A percentile compares a stretch with the other conserved stretches of the same genome.
These are phyloP conservation scores for Molossus molossus DNA, from an alignment of 2,797 vertebrate species.

Conservation along the genomic window DNA sequence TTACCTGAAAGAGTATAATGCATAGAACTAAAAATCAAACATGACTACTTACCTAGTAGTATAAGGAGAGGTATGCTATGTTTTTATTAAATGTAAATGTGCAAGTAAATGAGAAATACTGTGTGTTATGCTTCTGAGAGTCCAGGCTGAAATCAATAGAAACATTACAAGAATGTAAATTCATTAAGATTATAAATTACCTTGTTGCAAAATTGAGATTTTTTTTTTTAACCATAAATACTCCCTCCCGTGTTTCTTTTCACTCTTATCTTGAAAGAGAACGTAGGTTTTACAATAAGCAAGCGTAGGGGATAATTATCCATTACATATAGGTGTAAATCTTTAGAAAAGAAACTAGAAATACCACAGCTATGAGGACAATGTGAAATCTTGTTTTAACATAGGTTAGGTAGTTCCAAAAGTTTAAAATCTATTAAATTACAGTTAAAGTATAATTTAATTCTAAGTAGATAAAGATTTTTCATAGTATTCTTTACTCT, in stretches of 20 bases:
- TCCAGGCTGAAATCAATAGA: constrained; percentile 4
- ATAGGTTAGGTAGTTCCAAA: background rate
- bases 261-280: background rate
- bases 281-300: constrained; percentile 7
- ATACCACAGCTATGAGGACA: background rate
- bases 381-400: constrained; percentile 3
- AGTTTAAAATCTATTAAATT: constrained; percentile 14
- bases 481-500: background rate
- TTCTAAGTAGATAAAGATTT: constrained; percentile 43
- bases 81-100: constrained; percentile 51
- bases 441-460: background rate
- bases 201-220: background rate
- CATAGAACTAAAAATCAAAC: constrained; percentile 32
- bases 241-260: constrained; percentile 31
- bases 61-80: background rate
- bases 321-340: background rate
- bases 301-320: background rate
- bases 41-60: background rate
- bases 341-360: constrained; percentile 7
- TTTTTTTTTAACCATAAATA: constrained; percentile 1
- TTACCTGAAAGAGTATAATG: background rate
- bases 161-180: constrained; percentile 56
- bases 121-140: constrained; percentile 8
- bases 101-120: background rate
- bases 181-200: constrained; percentile 67